A percentile compares a stretch with the other conserved stretches of the same genome.
These are phyloP conservation scores for Catharus minimus DNA, from an alignment of 2,113 vertebrate genomes.

Conservation along the genomic window DNA sequence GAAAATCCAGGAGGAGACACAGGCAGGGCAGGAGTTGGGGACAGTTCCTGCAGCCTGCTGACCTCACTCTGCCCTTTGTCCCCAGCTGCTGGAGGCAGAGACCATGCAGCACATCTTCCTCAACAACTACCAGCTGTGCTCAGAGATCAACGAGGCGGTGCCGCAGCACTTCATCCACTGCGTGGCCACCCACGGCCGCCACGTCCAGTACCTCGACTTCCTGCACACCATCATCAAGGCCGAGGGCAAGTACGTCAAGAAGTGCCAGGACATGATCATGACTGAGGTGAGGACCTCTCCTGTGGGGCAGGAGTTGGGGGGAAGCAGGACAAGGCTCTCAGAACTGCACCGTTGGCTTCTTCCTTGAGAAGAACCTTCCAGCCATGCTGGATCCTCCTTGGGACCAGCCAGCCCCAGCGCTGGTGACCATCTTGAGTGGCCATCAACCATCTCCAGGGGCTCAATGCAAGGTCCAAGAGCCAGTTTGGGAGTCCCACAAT, in stretches of 20 bases:
- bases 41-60: background rate
- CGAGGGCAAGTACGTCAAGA: constrained; percentile 98
- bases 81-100: constrained; percentile 91
- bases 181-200: constrained; percentile 93
- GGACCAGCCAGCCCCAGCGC: background rate
- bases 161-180: constrained; percentile 97
- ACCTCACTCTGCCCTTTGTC: background rate
- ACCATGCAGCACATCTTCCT: constrained; percentile 97
- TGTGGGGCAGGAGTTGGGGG: accelerated
- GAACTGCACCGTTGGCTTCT: accelerated
- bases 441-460: background rate
- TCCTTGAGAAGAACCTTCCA: background rate
- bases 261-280: constrained; percentile 99
- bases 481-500: background rate
- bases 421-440: background rate
- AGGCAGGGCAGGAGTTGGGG: background rate
- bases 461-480: background rate
- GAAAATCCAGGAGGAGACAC: background rate
- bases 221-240: constrained; percentile 98
- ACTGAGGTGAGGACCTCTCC: constrained; percentile 84
- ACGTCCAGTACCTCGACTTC: constrained; percentile 97
- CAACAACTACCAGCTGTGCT: constrained; percentile 97
- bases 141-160: constrained; percentile 89
- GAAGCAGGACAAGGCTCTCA: background rate
- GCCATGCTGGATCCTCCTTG: background rate